These are phyloP conservation scores for Phallusia fumigata DNA, from an alignment of 23 tunicate genomes.

Conservation along the genomic window DNA sequence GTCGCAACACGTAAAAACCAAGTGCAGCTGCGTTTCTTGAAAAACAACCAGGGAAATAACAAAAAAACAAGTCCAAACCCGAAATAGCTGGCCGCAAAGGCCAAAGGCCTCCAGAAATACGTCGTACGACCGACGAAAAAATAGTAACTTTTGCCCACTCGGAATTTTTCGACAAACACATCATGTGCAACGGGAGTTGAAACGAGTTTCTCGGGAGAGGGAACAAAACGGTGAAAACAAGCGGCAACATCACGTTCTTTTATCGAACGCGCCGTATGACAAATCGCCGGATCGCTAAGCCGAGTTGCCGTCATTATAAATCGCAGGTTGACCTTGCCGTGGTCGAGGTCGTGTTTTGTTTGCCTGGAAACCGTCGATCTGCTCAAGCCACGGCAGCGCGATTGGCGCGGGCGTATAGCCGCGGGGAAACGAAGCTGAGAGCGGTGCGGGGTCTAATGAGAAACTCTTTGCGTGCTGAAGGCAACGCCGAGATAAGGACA, in stretches of 20 bases:
- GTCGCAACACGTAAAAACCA: too few relatives aligned
- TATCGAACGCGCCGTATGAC: not conserved
- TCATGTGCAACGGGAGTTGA: not conserved
- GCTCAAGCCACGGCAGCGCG: not conserved
- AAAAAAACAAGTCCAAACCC: too few relatives aligned
- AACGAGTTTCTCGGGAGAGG: not conserved
- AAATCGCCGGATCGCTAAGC: constrained; percentile 2
- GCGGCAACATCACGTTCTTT: not conserved
- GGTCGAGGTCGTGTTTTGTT: not conserved
- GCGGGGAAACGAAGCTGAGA: not conserved
- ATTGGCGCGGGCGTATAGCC: not conserved
- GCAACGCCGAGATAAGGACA: not conserved
- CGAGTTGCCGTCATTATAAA: constrained; percentile 1
- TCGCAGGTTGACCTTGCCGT: not conserved
- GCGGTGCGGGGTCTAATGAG: not conserved
- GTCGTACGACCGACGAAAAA: too few relatives aligned
- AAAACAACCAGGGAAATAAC: too few relatives aligned
- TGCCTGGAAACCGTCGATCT: not conserved
- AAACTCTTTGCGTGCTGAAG: not conserved
- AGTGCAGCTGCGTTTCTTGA: too few relatives aligned
- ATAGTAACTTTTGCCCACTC: too few relatives aligned
- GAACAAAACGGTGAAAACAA: not conserved
- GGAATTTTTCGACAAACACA: not conserved
- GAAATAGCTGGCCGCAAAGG: too few relatives aligned
- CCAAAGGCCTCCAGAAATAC: too few relatives aligned